Evolutionary conservation across 1,140 invertebrate genomes (phyloP).

Genomic region (Drosophila subpulchrella): DNA sequence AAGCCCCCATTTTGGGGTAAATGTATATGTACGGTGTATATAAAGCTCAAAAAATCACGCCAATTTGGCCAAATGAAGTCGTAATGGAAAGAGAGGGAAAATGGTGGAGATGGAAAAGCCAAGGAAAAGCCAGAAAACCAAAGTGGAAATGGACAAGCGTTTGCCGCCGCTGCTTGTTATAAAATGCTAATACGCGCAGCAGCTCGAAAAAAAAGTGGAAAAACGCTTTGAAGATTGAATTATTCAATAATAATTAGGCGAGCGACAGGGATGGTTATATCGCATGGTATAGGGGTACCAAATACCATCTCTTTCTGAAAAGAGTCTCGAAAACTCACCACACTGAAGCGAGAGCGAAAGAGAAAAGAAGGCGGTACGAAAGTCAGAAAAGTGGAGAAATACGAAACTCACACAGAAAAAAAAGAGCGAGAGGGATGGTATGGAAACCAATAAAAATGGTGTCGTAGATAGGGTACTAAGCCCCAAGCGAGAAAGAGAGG

Average conservation of each 20-base stretch:
- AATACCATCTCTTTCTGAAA: conserved; percentile 7
- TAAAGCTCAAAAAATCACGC: conserved; percentile 32
- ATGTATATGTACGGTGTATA: conserved; percentile 1
- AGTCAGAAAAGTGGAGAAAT: conserved; percentile 50
- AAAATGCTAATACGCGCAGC: conserved; percentile 82
- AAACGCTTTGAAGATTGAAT: conserved; percentile 80
- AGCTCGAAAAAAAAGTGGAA: conserved; percentile 54
- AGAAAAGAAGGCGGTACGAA: conserved; percentile 76
- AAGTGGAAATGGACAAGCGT: conserved; percentile 68
- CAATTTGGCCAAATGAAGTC: conserved; percentile 75
- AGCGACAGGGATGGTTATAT: conserved; percentile 44
- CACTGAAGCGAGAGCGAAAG: conserved; percentile 62
- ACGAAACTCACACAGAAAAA: conserved; percentile 19
- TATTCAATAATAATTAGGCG: conserved; percentile 83
- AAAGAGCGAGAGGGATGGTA: conserved; percentile 48
- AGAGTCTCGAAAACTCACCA: conserved; percentile 60
- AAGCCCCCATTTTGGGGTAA: background rate
- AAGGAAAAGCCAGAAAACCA: conserved; percentile 39
- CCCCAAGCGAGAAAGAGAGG: conserved; percentile 37
- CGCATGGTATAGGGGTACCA: background rate
- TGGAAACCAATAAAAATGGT: conserved; percentile 77
- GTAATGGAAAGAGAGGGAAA: conserved; percentile 58
- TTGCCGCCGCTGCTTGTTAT: conserved; percentile 74
- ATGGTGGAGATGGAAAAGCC: background rate
- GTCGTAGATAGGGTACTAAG: conserved; percentile 33